Evolutionary conservation across 1,140 invertebrate species (phyloP), one percentile per base, ranked within the genome.

Genomic region (Thereuonema tuberculata): DNA sequence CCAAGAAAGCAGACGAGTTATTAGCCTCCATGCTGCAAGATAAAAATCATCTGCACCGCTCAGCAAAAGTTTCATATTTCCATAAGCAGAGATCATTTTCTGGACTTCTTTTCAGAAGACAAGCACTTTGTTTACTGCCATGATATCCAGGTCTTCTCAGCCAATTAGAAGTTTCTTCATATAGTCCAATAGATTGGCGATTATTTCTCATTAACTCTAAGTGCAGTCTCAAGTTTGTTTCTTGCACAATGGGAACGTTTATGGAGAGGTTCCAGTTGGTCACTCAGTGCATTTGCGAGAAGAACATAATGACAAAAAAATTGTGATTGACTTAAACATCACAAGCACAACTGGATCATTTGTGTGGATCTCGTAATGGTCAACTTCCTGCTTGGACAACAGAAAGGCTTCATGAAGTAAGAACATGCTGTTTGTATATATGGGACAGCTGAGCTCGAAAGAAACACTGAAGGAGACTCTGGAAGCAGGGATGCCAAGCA

Each of bases 401-500:
- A 68, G 43, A 5, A 17, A 14, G 64, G 64, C 21, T 67, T 46
- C 46, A 67, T 57, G 25, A 66, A 67, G 47, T 59, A 60, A 37
- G 62, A 29, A n/a, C n/a, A 1, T 68, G 66, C 24, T 66, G 64
- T 61, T 43, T 68, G 12, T 68, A 61, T 43, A 54, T 58, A 50
- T 65, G 65, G 64, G 67, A 68, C 53, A 62, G 65, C 53, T 26
- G 61, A 50, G 63, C 52, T 25, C 62, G 58, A 54, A 25, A 29
- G 20, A 20, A 53, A 29, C 65, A 67, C 29, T 67, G 58, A 20
- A 37, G 5, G 31, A 37, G 31, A 37, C 31, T 37, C 5, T 37
- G 5, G 17, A 49, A 58, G 50, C 24, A 24, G 37, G 43, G 27
- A 24, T 26, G 31, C 26, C 21, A 27, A 49, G 50, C 55, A 62